phyloP scores from a whole-genome alignment of 2,797 vertebrate species.

The Anolis apletophallus region DNA sequence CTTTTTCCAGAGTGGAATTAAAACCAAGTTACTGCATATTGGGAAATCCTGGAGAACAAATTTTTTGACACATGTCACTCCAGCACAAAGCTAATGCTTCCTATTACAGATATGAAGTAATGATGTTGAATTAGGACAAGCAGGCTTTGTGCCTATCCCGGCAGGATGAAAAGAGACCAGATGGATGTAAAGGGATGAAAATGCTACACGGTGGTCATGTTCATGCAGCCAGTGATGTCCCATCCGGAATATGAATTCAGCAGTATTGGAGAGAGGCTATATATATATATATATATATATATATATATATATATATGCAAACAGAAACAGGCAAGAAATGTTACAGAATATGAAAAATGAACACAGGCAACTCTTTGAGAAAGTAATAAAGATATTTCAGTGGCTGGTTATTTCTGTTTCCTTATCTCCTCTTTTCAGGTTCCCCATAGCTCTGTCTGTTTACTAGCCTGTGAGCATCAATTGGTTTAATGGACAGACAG shows the following conservation, averaged over 20 bases:
- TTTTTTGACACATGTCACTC: constrained; percentile 44
- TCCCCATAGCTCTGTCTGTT: constrained; percentile 8
- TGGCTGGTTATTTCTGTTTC: constrained; percentile 3
- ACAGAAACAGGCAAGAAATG: constrained; percentile 54
- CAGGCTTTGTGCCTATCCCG: constrained; percentile 28
- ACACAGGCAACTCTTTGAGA: constrained; percentile 37
- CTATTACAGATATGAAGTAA: constrained; percentile 63
- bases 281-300: not conserved
- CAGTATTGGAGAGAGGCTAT: constrained; percentile 42
- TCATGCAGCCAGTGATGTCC: constrained; percentile 27
- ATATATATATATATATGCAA: constrained; percentile 34
- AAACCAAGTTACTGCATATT: constrained; percentile 64
- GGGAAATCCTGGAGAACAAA: constrained; percentile 55
- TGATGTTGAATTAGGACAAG: constrained; percentile 57
- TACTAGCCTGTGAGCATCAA: not conserved
- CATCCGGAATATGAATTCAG: constrained; percentile 53
- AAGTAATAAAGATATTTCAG: constrained; percentile 51
- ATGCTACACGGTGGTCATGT: constrained; percentile 52
- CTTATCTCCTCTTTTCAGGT: constrained; percentile 47
- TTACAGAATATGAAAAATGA: constrained; percentile 56
- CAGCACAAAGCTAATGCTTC: constrained; percentile 29
- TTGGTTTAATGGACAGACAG: constrained; percentile 3
- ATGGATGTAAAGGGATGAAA: constrained; percentile 1
- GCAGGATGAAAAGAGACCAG: constrained; percentile 48
- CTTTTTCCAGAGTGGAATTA: constrained; percentile 63